phyloP scores from a whole-genome alignment of 2,888 invertebrate species.

The Priocnemis perturbator region DNA sequence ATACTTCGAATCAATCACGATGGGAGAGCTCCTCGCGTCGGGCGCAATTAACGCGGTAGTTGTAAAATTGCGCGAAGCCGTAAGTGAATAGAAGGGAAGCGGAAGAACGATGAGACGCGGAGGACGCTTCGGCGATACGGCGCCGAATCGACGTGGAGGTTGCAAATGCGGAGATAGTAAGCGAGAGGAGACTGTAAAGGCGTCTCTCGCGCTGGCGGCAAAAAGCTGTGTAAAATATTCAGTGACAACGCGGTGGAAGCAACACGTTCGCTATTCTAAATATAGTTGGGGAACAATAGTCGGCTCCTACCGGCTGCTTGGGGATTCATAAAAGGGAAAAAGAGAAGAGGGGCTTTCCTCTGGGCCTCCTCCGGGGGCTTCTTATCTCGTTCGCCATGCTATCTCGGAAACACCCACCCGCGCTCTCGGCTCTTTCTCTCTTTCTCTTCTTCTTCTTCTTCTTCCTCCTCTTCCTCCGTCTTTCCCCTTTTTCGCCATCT shows the following conservation, averaged over 20 bases:
- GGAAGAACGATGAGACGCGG: not conserved
- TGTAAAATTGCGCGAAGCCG: not conserved
- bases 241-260: slow-evolving; percentile 23
- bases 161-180: slow-evolving; percentile 14
- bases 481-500: slow-evolving; percentile 11
- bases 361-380: slow-evolving; percentile 28
- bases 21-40: too few relatives aligned
- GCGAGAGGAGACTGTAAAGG: slow-evolving; percentile 28
- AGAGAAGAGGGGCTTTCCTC: slow-evolving; percentile 34
- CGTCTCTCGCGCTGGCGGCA: slow-evolving; percentile 13
- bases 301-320: slow-evolving; percentile 45
- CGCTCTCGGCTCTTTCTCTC: slow-evolving; percentile 10
- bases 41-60: too few relatives aligned
- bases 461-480: slow-evolving; percentile 13
- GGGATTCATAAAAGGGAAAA: slow-evolving; percentile 38
- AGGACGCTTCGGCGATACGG: slow-evolving; percentile 1
- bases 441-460: slow-evolving; percentile 1
- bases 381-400: slow-evolving; percentile 43
- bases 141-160: not conserved
- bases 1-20: not conserved
- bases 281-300: slow-evolving; percentile 41
- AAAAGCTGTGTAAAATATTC: slow-evolving; percentile 39
- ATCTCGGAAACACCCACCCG: slow-evolving; percentile 42
- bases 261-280: slow-evolving; percentile 42
- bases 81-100: not conserved